phyloP scores from a whole-genome alignment of 2,113 vertebrate species.

The Orientallactaga bullata region DNA sequence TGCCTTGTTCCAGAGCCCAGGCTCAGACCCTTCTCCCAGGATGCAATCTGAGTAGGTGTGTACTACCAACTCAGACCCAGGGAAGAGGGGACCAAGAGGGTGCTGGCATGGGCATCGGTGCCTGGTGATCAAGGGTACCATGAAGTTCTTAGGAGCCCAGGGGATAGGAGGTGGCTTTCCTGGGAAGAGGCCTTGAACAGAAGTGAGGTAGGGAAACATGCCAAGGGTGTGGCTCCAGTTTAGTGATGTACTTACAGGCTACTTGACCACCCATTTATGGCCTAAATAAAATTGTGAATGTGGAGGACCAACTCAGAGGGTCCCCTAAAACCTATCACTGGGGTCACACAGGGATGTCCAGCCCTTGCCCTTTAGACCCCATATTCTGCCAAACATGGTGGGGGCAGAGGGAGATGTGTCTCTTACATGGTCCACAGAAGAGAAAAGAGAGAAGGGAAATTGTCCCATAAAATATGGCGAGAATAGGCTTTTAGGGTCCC shows the following conservation, averaged over 20 bases:
- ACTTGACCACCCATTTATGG: constrained; percentile 81
- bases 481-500: neutral
- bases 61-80: neutral
- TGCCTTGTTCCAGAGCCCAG: neutral
- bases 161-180: neutral
- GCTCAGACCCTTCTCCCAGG: neutral
- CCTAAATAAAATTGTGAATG: constrained; percentile 83
- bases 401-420: neutral
- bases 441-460: neutral
- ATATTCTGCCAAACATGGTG: neutral
- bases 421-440: neutral
- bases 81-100: neutral
- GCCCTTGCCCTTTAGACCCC: constrained; percentile 37
- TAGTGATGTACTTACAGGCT: constrained; percentile 75
- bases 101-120: neutral
- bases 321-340: constrained; percentile 73
- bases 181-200: neutral
- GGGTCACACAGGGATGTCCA: constrained; percentile 67
- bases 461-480: neutral
- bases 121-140: rapidly evolving
- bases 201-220: neutral
- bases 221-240: neutral
- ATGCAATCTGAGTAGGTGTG: no score
- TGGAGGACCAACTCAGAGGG: constrained; percentile 76
- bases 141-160: neutral